phyloP scores from a whole-genome alignment of 2,113 vertebrate genomes.

The Myxocyprinus asiaticus region DNA sequence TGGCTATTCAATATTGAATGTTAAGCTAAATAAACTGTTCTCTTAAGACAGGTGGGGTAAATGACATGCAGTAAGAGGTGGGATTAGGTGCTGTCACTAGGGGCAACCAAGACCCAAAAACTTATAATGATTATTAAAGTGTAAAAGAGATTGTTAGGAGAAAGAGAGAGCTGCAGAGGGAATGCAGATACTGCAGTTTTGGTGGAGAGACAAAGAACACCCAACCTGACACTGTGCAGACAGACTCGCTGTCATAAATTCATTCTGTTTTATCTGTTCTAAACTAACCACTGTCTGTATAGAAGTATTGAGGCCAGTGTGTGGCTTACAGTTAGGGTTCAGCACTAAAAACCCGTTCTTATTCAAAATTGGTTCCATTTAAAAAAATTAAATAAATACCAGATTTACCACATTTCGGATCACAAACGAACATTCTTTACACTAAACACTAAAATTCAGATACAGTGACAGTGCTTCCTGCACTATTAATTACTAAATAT shows the following conservation, averaged over 20 bases:
- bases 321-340: too few species aligned
- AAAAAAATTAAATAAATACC: too few species aligned
- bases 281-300: not conserved
- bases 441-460: too few species aligned
- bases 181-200: slow-evolving; percentile 7
- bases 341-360: too few species aligned
- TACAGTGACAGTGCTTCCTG: too few species aligned
- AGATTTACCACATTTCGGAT: too few species aligned
- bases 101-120: not conserved
- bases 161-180: not conserved
- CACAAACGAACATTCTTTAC: too few species aligned
- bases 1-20: slow-evolving; percentile 1
- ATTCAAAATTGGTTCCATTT: too few species aligned
- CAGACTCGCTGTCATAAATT: slow-evolving; percentile 6
- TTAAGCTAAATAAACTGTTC: slow-evolving; percentile 19
- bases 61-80: not conserved
- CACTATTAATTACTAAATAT: too few species aligned
- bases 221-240: slow-evolving; percentile 31
- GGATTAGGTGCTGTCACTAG: slow-evolving; percentile 15
- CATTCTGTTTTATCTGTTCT: slow-evolving; percentile 18
- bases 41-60: not conserved
- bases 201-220: slow-evolving; percentile 14
- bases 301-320: not conserved
- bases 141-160: not conserved
- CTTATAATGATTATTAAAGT: not conserved